Percentiles rank a stretch among this genome's conserved stretches.
These are phyloP conservation scores for Hetaerina americana DNA, from an alignment of 1,140 invertebrate genomes.

Conservation along the genomic window DNA sequence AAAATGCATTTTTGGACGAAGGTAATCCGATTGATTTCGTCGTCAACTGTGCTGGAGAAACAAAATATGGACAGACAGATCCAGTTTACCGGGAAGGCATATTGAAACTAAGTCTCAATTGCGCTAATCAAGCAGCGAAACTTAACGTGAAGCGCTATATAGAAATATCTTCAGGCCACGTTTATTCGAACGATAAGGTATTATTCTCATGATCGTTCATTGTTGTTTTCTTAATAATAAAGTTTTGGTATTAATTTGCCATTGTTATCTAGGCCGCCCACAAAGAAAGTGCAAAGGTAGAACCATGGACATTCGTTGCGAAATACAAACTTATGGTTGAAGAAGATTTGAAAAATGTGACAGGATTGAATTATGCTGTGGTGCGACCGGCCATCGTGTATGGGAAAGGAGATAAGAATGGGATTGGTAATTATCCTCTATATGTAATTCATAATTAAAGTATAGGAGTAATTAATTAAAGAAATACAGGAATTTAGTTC, in stretches of 20 bases:
- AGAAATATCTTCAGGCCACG: constrained; percentile 72
- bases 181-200: constrained; percentile 69
- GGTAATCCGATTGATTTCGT: constrained; percentile 54
- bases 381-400: constrained; percentile 77
- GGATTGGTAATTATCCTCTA: constrained; percentile 50
- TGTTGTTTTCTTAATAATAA: neutral
- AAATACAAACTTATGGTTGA: constrained; percentile 76
- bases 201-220: neutral
- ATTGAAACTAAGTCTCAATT: constrained; percentile 66
- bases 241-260: neutral
- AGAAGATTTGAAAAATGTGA: constrained; percentile 50
- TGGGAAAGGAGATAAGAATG: constrained; percentile 66
- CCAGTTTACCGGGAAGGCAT: constrained; percentile 83
- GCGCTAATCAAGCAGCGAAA: constrained; percentile 60
- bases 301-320: constrained; percentile 72
- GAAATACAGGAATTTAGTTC: too few species aligned
- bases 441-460: neutral
- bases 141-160: constrained; percentile 55
- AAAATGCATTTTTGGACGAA: constrained; percentile 52
- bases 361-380: constrained; percentile 62
- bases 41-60: constrained; percentile 82
- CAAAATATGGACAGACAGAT: constrained; percentile 73
- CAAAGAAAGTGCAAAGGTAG: constrained; percentile 57
- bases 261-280: constrained; percentile 41
- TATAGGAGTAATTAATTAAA: too few species aligned